Percentiles rank a stretch among this genome's conserved stretches.
Evolutionary conservation across 2,888 invertebrate species (phyloP).

Genomic region (Zootermopsis nevadensis): DNA sequence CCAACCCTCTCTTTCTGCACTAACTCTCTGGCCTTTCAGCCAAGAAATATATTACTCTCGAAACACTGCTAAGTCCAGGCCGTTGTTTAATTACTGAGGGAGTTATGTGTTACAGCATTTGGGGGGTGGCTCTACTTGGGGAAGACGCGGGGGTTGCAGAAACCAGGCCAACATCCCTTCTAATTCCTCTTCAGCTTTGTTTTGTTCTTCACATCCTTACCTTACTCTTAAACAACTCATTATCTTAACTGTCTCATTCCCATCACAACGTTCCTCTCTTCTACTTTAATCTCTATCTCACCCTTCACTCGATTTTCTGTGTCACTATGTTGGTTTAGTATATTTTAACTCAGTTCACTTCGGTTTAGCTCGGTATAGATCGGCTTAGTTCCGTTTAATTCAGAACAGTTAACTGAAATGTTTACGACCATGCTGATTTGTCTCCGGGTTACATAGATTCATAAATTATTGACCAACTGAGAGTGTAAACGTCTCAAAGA

Average conservation of each 20-base stretch:
- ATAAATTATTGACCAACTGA: too few relatives aligned
- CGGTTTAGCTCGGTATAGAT: too few relatives aligned
- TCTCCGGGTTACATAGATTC: too few relatives aligned
- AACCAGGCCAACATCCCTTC: constrained; percentile 22
- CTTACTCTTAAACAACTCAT: not conserved
- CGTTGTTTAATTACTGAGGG: constrained; percentile 52
- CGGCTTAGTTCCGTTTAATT: too few relatives aligned
- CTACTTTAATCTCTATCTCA: not conserved
- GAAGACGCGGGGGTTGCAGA: constrained; percentile 29
- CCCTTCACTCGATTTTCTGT: not conserved
- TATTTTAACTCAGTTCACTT: too few relatives aligned
- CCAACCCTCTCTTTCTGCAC: constrained; percentile 38
- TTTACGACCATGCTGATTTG: too few relatives aligned
- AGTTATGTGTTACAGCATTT: constrained; percentile 35
- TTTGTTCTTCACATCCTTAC: not conserved
- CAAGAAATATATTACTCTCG: constrained; percentile 52
- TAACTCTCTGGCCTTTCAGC: constrained; percentile 48
- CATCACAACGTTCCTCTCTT: not conserved
- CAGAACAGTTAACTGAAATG: too few relatives aligned
- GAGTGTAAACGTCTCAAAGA: too few relatives aligned
- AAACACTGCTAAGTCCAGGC: constrained; percentile 35
- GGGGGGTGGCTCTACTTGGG: constrained; percentile 19
- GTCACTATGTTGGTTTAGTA: not conserved
- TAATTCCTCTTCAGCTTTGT: not conserved
- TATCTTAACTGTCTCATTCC: not conserved